Conservation (phyloP, 2,797 vertebrate genomes). For the Iguana delicatissima region DNA sequence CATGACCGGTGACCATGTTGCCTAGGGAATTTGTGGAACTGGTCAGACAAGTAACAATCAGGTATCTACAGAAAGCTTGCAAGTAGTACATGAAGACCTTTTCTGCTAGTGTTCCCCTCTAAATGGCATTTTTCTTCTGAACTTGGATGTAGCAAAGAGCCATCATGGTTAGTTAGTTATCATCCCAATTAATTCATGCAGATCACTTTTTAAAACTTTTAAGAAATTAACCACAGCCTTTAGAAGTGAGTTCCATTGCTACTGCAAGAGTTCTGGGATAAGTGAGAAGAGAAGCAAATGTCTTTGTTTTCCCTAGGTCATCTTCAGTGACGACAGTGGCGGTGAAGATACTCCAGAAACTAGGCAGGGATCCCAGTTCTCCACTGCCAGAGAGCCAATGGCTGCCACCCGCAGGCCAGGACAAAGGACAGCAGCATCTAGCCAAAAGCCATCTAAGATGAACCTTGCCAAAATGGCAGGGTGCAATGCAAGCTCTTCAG, state of each 20-base stretch:
- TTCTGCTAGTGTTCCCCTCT: background rate
- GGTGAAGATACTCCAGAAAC: slow-evolving; percentile 77
- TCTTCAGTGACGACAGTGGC: slow-evolving; percentile 93
- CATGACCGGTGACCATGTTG: too few species aligned
- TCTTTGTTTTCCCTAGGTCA: slow-evolving; percentile 77
- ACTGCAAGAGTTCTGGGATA: background rate
- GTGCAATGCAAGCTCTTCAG: background rate
- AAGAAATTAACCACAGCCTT: too few species aligned
- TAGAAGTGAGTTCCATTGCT: background rate
- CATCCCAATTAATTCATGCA: background rate
- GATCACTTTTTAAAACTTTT: background rate
- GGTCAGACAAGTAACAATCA: too few species aligned
- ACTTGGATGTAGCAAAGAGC: background rate
- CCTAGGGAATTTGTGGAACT: too few species aligned
- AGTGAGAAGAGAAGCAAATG: background rate
- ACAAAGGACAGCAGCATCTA: rapidly evolving
- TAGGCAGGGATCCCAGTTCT: background rate
- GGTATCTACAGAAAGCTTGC: background rate
- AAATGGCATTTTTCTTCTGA: background rate
- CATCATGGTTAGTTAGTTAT: background rate
- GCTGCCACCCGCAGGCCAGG: slow-evolving; percentile 52
- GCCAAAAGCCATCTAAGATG: background rate
- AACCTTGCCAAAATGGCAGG: background rate
- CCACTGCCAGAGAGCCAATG: background rate
- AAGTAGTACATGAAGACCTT: background rate